Base-by-base conservation (phyloP, 2,113 vertebrate species). In the Irena cyanogastra region DNA sequence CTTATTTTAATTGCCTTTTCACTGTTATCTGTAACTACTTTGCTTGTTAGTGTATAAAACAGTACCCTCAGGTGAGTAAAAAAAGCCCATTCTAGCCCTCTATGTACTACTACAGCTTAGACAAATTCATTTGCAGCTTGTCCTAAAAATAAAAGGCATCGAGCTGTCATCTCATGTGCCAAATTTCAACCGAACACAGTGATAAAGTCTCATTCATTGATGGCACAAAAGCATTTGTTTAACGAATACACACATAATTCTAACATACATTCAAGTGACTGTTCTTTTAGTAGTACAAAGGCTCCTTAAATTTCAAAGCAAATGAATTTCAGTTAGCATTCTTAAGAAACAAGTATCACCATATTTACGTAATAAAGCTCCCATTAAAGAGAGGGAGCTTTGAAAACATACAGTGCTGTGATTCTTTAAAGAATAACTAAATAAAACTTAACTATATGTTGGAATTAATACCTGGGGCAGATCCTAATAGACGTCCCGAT, bases 401-500 rank as follows among this genome's bases (percentile, higher is more conserved):
- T 76, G 69, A 89, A 89, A 93, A 83, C 30, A 80, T 33, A 81
- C 27, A 84, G 50, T 65, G 57, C 19, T 82, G 65, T 78, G 66
- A 82, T 37, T 72, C 80, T 76, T 74, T 87, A 86, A 41, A 90
- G 47, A 87, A 81, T 74, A 90, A 74, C 71, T 75, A 69, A 85
- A 87, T n/a, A 84, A 82, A 91, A 80, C 63, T 94, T 78, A 89
- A 93, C 91, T 91, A 70, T 56, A 96, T 0, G 0, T 89, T 78
- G 69, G 60, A 97, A 89, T 89, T 85, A 69, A 47, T 98, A 99
- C 99, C 99, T 98, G 99, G 99, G 89, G 99, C 97, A 72, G 99
- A 99, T 93, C 99, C 99, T 78, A 99, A 99, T 88, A 99, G 99
- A 80, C 99, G 99, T 41, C 99, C 99, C 3, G 99, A 99, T 82